Evolutionary conservation across 2,113 vertebrate genomes (phyloP), one percentile per base, ranked within the genome.

Genomic region (Neolamprologus sp.): DNA sequence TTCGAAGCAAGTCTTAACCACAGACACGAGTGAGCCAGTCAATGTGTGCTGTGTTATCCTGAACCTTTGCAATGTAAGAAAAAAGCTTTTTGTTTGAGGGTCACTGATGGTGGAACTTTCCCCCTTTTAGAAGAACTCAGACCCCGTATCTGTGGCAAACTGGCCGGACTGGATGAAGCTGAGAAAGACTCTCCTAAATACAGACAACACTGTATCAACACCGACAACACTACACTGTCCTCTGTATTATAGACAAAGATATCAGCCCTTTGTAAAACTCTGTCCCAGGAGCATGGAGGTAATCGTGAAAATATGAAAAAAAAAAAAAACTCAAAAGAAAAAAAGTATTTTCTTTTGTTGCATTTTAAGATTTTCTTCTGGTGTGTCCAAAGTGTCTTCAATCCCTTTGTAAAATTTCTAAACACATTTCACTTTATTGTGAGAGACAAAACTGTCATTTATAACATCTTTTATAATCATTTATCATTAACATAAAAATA

Each of bases 251-350:
- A 1, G 12, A 42, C n/a, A 42, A 71, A 13, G 65, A 71, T 42
- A 16, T 40, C 12, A 23, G 65, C 12, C 65, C 65, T 71, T 71
- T 42, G 35, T 71, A 2, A 71, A 1, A 4, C 40, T 45, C 21
- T 3, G 37, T 26, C 68, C 37, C n/a, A 16, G 37, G 13, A 45
- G 37, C n/a, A 45, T 45, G 5, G 13, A 23, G 23, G 21, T 73
- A 45, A 68, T 21, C 0, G 7, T 68, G 63, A 68, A 40, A 9
- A 30, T 58, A 57, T 57, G 54, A 0, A 0, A 1, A 60, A 13
- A n/a, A 54, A 54, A 8, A 28, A 58, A 30, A 3, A 0, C 57
- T 30, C 57, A 60, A 30, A 17, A 10, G 28, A 60, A 60, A 60
- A 55, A 60, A 60, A 17, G 57, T 33, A 10, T 33, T 60, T 60